phyloP scores from a whole-genome alignment of 2,797 vertebrate genomes.

The Sebastiscus tertius region DNA sequence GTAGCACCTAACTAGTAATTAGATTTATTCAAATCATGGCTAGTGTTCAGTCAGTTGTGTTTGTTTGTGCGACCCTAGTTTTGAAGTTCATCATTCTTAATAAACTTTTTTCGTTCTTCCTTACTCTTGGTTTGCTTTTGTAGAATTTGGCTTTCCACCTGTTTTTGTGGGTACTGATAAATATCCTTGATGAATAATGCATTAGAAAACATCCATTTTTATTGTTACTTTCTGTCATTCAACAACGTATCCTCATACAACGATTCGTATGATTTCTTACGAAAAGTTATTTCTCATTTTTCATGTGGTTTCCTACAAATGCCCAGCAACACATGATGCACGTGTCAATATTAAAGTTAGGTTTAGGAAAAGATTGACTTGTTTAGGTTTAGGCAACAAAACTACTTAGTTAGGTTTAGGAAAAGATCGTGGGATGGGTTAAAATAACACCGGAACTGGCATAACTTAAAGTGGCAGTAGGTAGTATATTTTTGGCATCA shows the following conservation, averaged over 20 bases:
- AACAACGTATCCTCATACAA: neutral
- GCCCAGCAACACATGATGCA: too few relatives aligned
- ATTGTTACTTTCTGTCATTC: conserved; percentile 20
- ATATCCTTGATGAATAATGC: conserved; percentile 31
- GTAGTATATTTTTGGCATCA: too few relatives aligned
- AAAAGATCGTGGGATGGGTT: too few relatives aligned
- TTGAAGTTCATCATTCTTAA: neutral
- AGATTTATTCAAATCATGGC: conserved; percentile 32
- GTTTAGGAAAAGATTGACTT: too few relatives aligned
- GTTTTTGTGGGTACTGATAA: neutral
- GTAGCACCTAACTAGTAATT: conserved; percentile 41
- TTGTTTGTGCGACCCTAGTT: neutral
- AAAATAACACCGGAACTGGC: too few relatives aligned
- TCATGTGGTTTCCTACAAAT: too few relatives aligned
- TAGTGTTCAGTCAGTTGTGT: neutral
- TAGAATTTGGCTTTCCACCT: neutral
- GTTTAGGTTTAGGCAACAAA: too few relatives aligned
- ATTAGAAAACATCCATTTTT: conserved; percentile 22
- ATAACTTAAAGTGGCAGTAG: too few relatives aligned
- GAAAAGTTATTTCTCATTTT: too few relatives aligned
- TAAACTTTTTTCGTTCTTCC: neutral
- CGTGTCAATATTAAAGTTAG: too few relatives aligned
- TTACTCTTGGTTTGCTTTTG: neutral
- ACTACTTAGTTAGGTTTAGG: too few relatives aligned
- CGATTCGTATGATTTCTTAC: too few relatives aligned